Conservation (phyloP, 2,797 vertebrate genomes). For the Otus scops region DNA sequence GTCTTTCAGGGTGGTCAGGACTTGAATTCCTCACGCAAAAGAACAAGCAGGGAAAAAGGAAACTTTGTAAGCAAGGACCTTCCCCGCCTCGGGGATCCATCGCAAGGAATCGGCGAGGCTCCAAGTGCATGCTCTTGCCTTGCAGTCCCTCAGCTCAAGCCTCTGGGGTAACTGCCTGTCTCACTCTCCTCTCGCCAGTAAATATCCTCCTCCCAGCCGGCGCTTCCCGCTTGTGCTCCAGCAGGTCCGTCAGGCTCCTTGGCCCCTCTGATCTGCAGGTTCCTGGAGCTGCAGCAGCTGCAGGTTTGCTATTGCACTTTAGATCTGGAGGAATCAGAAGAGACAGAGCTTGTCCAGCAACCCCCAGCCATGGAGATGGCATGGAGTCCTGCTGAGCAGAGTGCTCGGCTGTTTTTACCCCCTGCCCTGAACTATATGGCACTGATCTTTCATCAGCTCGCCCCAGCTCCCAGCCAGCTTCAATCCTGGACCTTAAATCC, state of each 20-base stretch:
- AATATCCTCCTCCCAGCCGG: neutral
- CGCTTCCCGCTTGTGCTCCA: neutral
- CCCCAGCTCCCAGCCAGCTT: neutral
- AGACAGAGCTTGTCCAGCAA: neutral
- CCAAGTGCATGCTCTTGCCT: neutral
- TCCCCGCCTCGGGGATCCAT: neutral
- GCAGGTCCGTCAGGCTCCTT: neutral
- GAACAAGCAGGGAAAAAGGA: neutral
- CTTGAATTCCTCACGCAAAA: neutral
- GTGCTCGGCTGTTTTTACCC: neutral
- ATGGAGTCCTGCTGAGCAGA: neutral
- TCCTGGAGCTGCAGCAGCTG: neutral
- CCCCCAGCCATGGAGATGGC: neutral
- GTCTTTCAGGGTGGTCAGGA: slow-evolving; percentile 34
- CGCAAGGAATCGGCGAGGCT: rapidly evolving
- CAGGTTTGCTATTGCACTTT: neutral
- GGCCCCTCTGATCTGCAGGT: neutral
- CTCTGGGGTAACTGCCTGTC: neutral
- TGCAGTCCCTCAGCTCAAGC: neutral
- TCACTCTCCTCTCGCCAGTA: neutral
- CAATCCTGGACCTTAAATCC: neutral
- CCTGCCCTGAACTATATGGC: neutral
- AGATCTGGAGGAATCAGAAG: neutral
- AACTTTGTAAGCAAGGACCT: neutral
- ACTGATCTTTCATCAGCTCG: neutral